Evolutionary conservation across 1,140 invertebrate species (phyloP), one percentile per base, ranked within the genome.

Genomic region (Metopolophium dirhodum): DNA sequence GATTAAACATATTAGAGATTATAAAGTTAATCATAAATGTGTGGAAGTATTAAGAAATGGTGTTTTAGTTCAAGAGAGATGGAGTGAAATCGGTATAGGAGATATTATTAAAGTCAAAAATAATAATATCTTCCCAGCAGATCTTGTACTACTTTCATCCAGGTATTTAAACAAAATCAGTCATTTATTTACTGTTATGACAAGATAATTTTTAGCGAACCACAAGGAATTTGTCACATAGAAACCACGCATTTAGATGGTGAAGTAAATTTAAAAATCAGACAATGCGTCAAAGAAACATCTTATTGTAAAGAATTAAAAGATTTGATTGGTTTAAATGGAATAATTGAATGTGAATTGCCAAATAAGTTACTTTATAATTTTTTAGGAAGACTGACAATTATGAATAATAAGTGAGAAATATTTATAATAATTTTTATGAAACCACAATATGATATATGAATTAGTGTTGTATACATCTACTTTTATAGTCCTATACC

Each of bases 181-280:
- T 82, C 18, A 7, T 82, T n/a, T 77, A 14, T 51, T 61, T 37
- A 61, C 41, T 92, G 20, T 92, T 49, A 51, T 83, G 26, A 77
- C 41, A n/a, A 14, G 4, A 37, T 37, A 3, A 26, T 83, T 92
- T 92, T 92, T 41, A 92, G 91, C 23, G 57, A 94, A 18, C 51
- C 51, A 0, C 0, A 92, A 99, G 98, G 98, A 82, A 98, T 99
- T 96, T 99, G 99, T 95, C 99, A 99, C 95, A 99, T 99, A 94
- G 99, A 99, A 96, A 99, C 99, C 30, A 98, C 99, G 23, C 99
- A 99, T 96, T 96, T 99, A 94, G 99, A 99, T 96, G 99, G 99
- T 3, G 99, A 99, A 96, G 99, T 99, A 7, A 99, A 99, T 96
- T 96, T 99, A 86, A 99, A 99, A 96, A 98, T 99, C 93, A 96